Evolutionary conservation across 1,140 invertebrate species (phyloP).

Genomic region (Heliconius nattereri): DNA sequence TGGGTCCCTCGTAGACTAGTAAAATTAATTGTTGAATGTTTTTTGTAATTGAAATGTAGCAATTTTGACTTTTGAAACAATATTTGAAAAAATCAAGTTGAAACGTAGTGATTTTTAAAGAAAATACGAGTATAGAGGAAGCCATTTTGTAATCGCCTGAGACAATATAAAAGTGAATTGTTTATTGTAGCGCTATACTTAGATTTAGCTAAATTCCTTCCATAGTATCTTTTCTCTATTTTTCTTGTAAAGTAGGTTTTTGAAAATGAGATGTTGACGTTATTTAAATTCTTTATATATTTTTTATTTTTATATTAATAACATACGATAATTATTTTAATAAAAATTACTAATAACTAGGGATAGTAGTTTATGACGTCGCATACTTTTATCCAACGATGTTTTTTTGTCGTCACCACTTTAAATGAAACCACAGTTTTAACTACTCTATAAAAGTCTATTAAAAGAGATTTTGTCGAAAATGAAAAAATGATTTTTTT

Average conservation of each 20-base stretch:
- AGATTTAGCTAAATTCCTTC: conserved; percentile 11
- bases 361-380: too few species aligned
- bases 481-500: too few species aligned
- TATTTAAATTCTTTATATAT: background rate
- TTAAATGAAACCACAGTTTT: too few species aligned
- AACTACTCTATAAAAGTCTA: too few species aligned
- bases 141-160: background rate
- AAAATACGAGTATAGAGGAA: background rate
- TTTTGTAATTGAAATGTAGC: background rate
- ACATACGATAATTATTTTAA: too few species aligned
- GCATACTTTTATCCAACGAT: too few species aligned
- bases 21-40: background rate
- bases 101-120: background rate
- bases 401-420: too few species aligned
- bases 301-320: too few species aligned
- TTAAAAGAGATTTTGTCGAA: too few species aligned
- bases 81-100: background rate
- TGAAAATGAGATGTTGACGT: conserved; percentile 4
- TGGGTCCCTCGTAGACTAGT: background rate
- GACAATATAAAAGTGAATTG: conserved; percentile 28
- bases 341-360: too few species aligned
- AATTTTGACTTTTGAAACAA: too few species aligned
- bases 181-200: conserved; percentile 14
- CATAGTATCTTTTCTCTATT: background rate
- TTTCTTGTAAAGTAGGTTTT: background rate